Evolutionary conservation across 2,888 invertebrate genomes (phyloP).

Genomic region (Cyaniris semiargus): DNA sequence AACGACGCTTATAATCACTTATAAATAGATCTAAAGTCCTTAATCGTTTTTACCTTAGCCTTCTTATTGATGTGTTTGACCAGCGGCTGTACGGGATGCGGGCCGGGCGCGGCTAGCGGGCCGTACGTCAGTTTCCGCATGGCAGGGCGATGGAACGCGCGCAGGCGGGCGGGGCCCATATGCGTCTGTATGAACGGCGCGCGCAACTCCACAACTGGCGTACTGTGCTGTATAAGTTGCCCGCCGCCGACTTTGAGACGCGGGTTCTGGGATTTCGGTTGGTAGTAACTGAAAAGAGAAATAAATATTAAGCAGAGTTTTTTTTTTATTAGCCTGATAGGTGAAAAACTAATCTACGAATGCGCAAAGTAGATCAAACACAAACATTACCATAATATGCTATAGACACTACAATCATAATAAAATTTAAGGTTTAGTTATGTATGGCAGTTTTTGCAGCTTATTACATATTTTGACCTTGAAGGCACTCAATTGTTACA

Average conservation of each 20-base stretch:
- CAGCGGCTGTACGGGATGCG: slow-evolving; percentile 91
- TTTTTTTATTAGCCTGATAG: no score
- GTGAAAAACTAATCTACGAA: no score
- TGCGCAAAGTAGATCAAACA: no score
- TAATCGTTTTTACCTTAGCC: slow-evolving; percentile 90
- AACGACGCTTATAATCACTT: no score
- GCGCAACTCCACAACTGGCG: slow-evolving; percentile 96
- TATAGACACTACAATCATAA: no score
- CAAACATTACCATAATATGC: no score
- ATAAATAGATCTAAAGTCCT: no score
- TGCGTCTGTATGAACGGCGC: slow-evolving; percentile 98
- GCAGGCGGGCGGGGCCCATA: slow-evolving; percentile 86
- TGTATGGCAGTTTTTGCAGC: no score
- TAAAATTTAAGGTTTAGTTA: no score
- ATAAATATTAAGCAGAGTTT: not conserved
- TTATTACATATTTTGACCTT: no score
- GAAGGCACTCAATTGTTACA: no score
- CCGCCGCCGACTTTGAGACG: slow-evolving; percentile 93
- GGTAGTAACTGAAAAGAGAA: slow-evolving; percentile 87
- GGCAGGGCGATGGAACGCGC: slow-evolving; percentile 96
- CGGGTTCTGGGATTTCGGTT: slow-evolving; percentile 91
- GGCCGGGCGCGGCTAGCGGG: slow-evolving; percentile 84
- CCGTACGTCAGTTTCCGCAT: slow-evolving; percentile 94
- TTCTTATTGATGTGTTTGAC: slow-evolving; percentile 95
- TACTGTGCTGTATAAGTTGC: slow-evolving; percentile 97